These are phyloP conservation scores for Leptinotarsa juncta DNA, from an alignment of 2,888 invertebrate species.

Conservation along the genomic window DNA sequence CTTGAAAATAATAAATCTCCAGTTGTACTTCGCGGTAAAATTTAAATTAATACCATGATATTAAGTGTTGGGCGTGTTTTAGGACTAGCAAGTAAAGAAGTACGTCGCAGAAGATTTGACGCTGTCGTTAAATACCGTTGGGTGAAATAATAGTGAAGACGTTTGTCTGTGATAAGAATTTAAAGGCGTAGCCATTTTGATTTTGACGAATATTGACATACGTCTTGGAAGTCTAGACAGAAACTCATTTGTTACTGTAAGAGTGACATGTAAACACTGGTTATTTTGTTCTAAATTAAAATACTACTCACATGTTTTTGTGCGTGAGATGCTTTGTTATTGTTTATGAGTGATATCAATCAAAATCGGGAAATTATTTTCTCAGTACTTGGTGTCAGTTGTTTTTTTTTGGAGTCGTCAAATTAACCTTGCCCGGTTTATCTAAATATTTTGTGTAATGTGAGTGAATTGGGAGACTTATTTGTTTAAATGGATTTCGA, in stretches of 20 bases:
- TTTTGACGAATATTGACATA: slow-evolving; percentile 81
- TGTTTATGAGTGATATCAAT: slow-evolving; percentile 35
- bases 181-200: slow-evolving; percentile 79
- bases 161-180: slow-evolving; percentile 56
- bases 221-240: slow-evolving; percentile 67
- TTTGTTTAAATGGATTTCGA: slow-evolving; percentile 49
- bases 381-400: slow-evolving; percentile 36
- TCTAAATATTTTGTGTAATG: slow-evolving; percentile 49
- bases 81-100: slow-evolving; percentile 43
- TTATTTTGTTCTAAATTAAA: slow-evolving; percentile 54
- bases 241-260: slow-evolving; percentile 67
- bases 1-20: slow-evolving; percentile 20
- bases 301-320: slow-evolving; percentile 59
- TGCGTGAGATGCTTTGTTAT: slow-evolving; percentile 48
- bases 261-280: slow-evolving; percentile 67
- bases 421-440: slow-evolving; percentile 55
- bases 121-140: slow-evolving; percentile 28
- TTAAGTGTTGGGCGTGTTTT: slow-evolving; percentile 61
- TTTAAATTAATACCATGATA: slow-evolving; percentile 48
- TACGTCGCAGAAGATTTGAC: slow-evolving; percentile 41
- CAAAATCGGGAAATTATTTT: slow-evolving; percentile 28
- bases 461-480: slow-evolving; percentile 44
- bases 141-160: slow-evolving; percentile 42
- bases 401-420: slow-evolving; percentile 49
- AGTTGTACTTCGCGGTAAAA: slow-evolving; percentile 42